Conservation (phyloP, 2,888 invertebrate genomes). For the Eupithecia inturbata region DNA sequence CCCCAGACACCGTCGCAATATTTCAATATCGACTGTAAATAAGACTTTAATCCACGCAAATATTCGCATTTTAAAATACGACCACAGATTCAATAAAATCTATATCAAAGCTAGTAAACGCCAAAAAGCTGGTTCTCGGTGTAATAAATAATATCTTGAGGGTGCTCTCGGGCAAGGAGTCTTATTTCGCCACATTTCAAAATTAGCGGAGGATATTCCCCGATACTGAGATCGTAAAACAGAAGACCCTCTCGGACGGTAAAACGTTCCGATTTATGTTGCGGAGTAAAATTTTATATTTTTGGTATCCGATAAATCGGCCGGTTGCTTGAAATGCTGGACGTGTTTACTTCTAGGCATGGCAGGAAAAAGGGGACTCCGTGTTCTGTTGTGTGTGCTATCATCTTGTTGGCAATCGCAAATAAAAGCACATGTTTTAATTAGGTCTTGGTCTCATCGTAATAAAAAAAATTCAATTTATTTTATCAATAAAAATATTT, state of each 20-base stretch:
- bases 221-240: slow-evolving; percentile 51
- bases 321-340: slow-evolving; percentile 9
- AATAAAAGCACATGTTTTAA: neutral
- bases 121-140: slow-evolving; percentile 38
- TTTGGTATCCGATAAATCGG: slow-evolving; percentile 48
- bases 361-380: neutral
- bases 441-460: neutral
- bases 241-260: slow-evolving; percentile 49
- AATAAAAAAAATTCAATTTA: no score
- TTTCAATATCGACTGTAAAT: slow-evolving; percentile 31
- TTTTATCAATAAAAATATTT: no score
- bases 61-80: slow-evolving; percentile 34
- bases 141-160: slow-evolving; percentile 50
- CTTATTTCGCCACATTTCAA: slow-evolving; percentile 66
- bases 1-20: slow-evolving; percentile 25
- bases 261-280: slow-evolving; percentile 60
- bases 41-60: slow-evolving; percentile 31
- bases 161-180: slow-evolving; percentile 47
- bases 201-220: slow-evolving; percentile 59
- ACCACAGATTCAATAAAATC: slow-evolving; percentile 40
- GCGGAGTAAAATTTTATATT: slow-evolving; percentile 58
- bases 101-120: slow-evolving; percentile 45
- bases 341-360: slow-evolving; percentile 17
- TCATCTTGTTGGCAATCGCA: neutral
- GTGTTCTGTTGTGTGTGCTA: neutral